Evolutionary conservation across 2,888 invertebrate species (phyloP).

Genomic region (Xestobium rufovillosum): DNA sequence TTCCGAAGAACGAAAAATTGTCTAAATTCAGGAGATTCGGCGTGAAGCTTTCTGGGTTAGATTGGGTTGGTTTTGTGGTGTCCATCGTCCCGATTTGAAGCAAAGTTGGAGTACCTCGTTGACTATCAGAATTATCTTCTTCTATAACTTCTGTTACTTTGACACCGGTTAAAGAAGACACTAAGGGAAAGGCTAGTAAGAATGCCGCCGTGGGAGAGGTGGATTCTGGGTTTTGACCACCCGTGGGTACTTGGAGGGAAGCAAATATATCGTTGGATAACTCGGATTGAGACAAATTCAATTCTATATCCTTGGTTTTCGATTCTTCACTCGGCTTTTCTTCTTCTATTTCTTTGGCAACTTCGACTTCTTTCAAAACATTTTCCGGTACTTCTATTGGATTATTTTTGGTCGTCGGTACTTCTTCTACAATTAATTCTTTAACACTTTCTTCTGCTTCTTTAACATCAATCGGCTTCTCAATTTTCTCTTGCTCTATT

Average conservation of each 20-base stretch:
- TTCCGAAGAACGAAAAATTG: constrained; percentile 38
- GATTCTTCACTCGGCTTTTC: constrained; percentile 7
- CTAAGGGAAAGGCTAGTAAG: constrained; percentile 66
- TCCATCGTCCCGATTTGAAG: constrained; percentile 45
- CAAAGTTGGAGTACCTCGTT: constrained; percentile 42
- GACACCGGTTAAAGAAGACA: constrained; percentile 52
- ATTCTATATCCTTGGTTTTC: constrained; percentile 20
- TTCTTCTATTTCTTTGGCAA: constrained; percentile 2
- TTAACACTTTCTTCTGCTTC: constrained; percentile 12
- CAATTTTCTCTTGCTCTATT: constrained; percentile 10
- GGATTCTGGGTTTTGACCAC: constrained; percentile 51
- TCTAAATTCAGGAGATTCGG: constrained; percentile 39
- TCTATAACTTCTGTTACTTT: constrained; percentile 48
- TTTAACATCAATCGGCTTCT: constrained; percentile 6
- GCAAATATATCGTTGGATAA: constrained; percentile 55
- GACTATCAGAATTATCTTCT: constrained; percentile 46
- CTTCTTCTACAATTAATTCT: constrained; percentile 4
- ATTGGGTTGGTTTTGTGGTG: constrained; percentile 34
- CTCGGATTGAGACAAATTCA: constrained; percentile 43
- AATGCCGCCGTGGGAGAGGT: constrained; percentile 72
- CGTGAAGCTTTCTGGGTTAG: constrained; percentile 31
- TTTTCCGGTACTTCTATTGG: constrained; percentile 4
- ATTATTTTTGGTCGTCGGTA: constrained; percentile 7
- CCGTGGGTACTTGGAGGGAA: constrained; percentile 50
- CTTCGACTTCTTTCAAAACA: not conserved